A percentile compares a stretch with the other conserved stretches of the same genome.
phyloP scores from a whole-genome alignment of 2,888 invertebrate genomes.

The Drosophila robusta region DNA sequence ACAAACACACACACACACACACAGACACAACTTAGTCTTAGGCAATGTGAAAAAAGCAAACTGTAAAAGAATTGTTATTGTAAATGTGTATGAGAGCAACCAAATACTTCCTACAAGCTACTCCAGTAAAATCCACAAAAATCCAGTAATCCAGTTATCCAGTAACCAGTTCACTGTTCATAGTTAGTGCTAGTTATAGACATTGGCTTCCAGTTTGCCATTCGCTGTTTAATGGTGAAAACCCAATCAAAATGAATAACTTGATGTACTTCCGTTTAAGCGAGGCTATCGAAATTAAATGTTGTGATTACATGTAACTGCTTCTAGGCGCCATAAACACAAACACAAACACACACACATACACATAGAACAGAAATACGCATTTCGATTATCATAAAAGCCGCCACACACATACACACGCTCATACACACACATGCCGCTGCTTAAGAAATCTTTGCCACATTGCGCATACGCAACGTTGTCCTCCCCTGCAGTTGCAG shows the following conservation, averaged over 20 bases:
- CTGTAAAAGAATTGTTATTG: slow-evolving; percentile 55
- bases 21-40: slow-evolving; percentile 57
- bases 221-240: slow-evolving; percentile 26
- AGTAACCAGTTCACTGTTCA: slow-evolving; percentile 47
- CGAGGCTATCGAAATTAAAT: slow-evolving; percentile 65
- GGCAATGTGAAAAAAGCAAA: slow-evolving; percentile 35
- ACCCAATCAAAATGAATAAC: slow-evolving; percentile 29
- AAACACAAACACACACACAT: slow-evolving; percentile 32
- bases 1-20: slow-evolving; percentile 37
- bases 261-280: slow-evolving; percentile 57
- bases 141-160: slow-evolving; percentile 25
- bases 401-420: slow-evolving; percentile 22
- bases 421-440: slow-evolving; percentile 37
- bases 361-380: slow-evolving; percentile 1
- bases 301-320: slow-evolving; percentile 74
- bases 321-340: slow-evolving; percentile 66
- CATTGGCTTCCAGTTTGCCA: slow-evolving; percentile 49
- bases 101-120: slow-evolving; percentile 56
- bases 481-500: background rate
- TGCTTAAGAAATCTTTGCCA: slow-evolving; percentile 30
- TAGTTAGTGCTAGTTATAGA: slow-evolving; percentile 44
- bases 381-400: slow-evolving; percentile 6
- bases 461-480: slow-evolving; percentile 72
- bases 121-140: slow-evolving; percentile 17
- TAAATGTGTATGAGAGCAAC: slow-evolving; percentile 60